Base-by-base conservation (phyloP, 2,113 vertebrate species). In the Uria lomvia region DNA sequence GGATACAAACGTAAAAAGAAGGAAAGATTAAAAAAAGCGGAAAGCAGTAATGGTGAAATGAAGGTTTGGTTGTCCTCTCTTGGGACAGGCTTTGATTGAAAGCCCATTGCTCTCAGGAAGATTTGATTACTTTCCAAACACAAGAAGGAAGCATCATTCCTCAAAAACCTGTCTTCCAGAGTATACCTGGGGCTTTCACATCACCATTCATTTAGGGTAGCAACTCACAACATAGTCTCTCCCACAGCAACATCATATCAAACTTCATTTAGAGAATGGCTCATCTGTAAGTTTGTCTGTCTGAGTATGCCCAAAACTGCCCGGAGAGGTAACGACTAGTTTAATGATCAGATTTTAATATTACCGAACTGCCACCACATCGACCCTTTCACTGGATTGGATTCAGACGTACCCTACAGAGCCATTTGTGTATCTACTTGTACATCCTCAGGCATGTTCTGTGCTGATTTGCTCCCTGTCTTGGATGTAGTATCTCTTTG, bases 91-190 rank as follows among this genome's bases (percentile, higher is more conserved):
- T 93, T 83, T 82, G 93, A 94, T 38, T 94, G 92, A 95, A 93
- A 82, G 81, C 40, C 53, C 66, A 18, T 23, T 60, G 86, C 88
- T 94, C 88, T 91, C 91, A 92, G 65, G 70, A 95, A 88, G 75
- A 76, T 80, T 80, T 95, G 86, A 93, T 86, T 94, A 62, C 72
- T 84, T 96, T 86, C 86, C 92, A 86, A 86, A 90, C 66, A 79
- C 40, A 78, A 80, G 78, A 50, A 89, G 84, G 83, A 96, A 84
- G 50, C 50, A 67, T 78, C 78, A 80, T 94, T 95, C 63, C 88
- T 94, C 92, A 94, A 77, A 92, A 92, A n/a, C 15, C 60, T 71
- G 74, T 80, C 94, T 94, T 90, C 38, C 67, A 93, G 50, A 77
- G 24, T 29, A 50, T 63, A 92, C 72, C 92, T 71, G 38, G 82